Evolutionary conservation across 2,113 vertebrate species (phyloP), one percentile per base, ranked within the genome.

Genomic region (Crocuta crocuta): DNA sequence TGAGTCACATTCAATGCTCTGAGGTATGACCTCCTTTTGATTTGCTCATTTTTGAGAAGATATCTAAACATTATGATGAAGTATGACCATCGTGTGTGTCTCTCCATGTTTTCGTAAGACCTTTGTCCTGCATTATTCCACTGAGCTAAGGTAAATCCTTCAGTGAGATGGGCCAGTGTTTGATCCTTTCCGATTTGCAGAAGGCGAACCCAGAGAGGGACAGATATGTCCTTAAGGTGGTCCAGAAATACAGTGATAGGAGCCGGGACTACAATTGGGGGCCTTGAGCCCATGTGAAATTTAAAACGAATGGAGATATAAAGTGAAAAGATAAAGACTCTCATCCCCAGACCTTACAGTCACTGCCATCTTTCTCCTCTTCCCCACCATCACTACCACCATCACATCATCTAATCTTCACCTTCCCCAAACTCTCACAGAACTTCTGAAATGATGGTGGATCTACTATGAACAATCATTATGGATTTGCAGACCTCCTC

Each of bases 21-120:
- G 35, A 93, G 71, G 33, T 76, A 13, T n/a, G 81, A 73, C 45
- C 81, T 95, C n/a, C 19, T 78, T 65, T 24, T 83, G 58, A 91
- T 31, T 2, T 73, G 68, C 48, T 97, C 61, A 73, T 91, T 95
- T 83, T 48, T 35, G 45, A 95, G 74, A 88, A 63, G 31, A 74
- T 66, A 43, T 28, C 84, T 84, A 84, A 61, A 39, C 11, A 50
- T 88, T 17, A 87, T 1, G 31, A 85, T 39, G 78, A 86, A 73
- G 26, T 53, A 81, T 16, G 24, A 31, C 23, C n/a, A 24, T 16
- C 1, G 19, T 2, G 5, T 71, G 4, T 13, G 13, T 71, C 61
- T 91, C 33, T 70, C 65, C 85, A 24, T 65, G 58, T 21, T 91
- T 88, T 70, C 19, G 45, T 11, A 71, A 90, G 21, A 83, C 87